These are phyloP conservation scores for Melanotaenia parkinsoni DNA, from an alignment of 2,797 vertebrate genomes.

Conservation along the genomic window DNA sequence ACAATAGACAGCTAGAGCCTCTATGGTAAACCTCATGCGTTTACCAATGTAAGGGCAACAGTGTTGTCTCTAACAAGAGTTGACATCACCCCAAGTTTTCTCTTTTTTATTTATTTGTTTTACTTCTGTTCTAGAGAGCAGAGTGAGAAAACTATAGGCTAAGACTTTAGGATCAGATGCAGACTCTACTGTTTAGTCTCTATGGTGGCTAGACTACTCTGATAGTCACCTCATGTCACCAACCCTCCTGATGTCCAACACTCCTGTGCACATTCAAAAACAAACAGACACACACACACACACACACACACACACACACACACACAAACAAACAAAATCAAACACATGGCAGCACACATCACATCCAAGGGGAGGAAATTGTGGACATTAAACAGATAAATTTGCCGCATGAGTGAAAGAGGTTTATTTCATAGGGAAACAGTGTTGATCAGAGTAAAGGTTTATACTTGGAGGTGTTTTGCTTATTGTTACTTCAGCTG, in stretches of 20 bases:
- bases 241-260: slow-evolving; percentile 85
- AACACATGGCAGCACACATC: slow-evolving; percentile 73
- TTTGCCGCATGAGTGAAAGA: slow-evolving; percentile 37
- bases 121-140: slow-evolving; percentile 77
- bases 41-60: slow-evolving; percentile 71
- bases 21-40: slow-evolving; percentile 77
- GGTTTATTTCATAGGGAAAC: slow-evolving; percentile 1
- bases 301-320: slow-evolving; percentile 65
- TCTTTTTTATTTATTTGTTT: slow-evolving; percentile 34
- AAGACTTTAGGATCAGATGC: slow-evolving; percentile 84
- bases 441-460: slow-evolving; percentile 22
- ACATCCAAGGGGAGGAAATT: slow-evolving; percentile 66
- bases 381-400: slow-evolving; percentile 73
- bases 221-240: slow-evolving; percentile 89
- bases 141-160: slow-evolving; percentile 84
- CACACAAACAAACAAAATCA: slow-evolving; percentile 75
- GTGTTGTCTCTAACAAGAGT: slow-evolving; percentile 68
- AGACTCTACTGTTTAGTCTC: slow-evolving; percentile 86
- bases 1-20: slow-evolving; percentile 79
- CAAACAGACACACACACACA: slow-evolving; percentile 80
- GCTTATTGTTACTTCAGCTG: neutral
- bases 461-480: neutral
- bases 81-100: slow-evolving; percentile 59
- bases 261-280: slow-evolving; percentile 87
- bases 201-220: slow-evolving; percentile 87